These are phyloP conservation scores for Oryzias curvinotus DNA, from an alignment of 2,113 vertebrate genomes.

Conservation along the genomic window DNA sequence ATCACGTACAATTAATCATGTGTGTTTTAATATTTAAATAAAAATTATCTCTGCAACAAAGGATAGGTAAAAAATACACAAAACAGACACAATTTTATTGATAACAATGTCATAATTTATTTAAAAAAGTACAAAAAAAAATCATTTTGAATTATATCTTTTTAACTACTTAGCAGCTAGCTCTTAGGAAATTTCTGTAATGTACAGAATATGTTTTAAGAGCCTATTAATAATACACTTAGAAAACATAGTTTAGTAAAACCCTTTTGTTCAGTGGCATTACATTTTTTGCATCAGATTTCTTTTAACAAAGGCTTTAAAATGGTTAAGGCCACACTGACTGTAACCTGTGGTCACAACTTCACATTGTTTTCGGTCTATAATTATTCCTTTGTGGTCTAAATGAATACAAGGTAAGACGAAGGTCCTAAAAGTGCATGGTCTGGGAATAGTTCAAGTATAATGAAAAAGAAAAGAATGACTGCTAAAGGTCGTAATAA, in stretches of 20 bases:
- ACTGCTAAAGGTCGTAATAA: conserved; percentile 7
- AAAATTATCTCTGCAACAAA: too few relatives aligned
- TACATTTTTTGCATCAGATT: not conserved
- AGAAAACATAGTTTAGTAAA: not conserved
- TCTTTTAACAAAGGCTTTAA: conserved; percentile 5
- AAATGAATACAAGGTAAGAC: not conserved
- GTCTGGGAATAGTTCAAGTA: not conserved
- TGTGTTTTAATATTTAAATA: too few relatives aligned
- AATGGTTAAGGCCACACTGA: conserved; percentile 2
- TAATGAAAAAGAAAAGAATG: not conserved
- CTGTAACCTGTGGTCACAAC: not conserved
- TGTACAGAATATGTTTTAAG: too few relatives aligned
- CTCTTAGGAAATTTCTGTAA: too few relatives aligned
- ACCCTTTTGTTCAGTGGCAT: conserved; percentile 20
- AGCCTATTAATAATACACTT: not conserved
- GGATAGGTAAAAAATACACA: too few relatives aligned
- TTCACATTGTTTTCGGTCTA: not conserved
- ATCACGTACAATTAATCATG: too few relatives aligned
- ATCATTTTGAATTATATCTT: too few relatives aligned
- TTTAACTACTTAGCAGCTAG: too few relatives aligned
- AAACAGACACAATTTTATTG: too few relatives aligned
- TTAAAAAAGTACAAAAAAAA: too few relatives aligned
- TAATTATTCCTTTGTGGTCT: not conserved
- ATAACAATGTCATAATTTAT: too few relatives aligned
- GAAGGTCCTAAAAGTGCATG: not conserved